phyloP scores from a whole-genome alignment of 2,113 vertebrate genomes.

The Aramus guarauna region DNA sequence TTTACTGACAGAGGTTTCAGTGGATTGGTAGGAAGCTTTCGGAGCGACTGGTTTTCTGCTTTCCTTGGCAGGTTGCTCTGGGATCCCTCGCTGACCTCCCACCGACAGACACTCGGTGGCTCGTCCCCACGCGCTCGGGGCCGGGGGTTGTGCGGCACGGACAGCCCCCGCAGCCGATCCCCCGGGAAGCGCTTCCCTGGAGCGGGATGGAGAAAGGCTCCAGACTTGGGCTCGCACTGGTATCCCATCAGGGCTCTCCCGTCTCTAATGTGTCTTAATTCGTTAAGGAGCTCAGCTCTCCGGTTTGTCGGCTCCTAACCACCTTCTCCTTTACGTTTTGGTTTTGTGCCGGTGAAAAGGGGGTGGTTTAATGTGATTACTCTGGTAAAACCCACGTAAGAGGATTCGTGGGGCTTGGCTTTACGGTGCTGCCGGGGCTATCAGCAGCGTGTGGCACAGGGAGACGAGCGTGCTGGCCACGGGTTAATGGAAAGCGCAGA shows the following conservation, averaged over 20 bases:
- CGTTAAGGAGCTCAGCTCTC: neutral
- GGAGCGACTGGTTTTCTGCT: accelerated
- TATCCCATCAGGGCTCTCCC: neutral
- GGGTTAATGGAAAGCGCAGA: accelerated
- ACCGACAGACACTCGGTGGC: accelerated
- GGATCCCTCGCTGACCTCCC: neutral
- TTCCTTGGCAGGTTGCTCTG: neutral
- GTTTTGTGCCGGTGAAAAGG: neutral
- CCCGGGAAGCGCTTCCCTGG: accelerated
- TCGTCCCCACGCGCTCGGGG: accelerated
- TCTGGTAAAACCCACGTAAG: neutral
- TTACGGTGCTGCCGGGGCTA: neutral
- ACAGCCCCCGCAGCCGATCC: neutral
- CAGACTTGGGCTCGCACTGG: accelerated
- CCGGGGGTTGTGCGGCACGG: accelerated
- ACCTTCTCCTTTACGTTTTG: neutral
- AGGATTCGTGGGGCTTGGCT: slow-evolving; percentile 1
- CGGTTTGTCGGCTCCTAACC: neutral
- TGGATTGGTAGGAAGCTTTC: neutral
- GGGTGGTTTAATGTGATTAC: neutral
- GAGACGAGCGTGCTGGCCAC: neutral
- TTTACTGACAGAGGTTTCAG: neutral
- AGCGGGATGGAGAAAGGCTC: neutral
- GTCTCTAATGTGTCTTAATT: neutral
- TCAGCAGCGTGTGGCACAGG: accelerated